Evolutionary conservation across 1,140 invertebrate genomes (phyloP).

Genomic region (Helicoverpa armigera): DNA sequence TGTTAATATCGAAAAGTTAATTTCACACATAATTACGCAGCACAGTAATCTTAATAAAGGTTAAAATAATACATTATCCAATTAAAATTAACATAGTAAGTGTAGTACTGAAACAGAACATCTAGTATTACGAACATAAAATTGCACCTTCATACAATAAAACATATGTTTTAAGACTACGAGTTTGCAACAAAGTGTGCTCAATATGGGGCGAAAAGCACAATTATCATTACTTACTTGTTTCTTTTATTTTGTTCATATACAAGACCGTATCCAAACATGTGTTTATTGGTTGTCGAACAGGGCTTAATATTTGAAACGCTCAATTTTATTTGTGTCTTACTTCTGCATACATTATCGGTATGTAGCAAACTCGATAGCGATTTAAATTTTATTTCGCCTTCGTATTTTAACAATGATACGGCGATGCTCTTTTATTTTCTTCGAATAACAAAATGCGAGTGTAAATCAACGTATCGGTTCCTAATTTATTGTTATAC

Average conservation of each 20-base stretch:
- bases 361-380: conserved; percentile 17
- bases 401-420: conserved; percentile 38
- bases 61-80: conserved; percentile 14
- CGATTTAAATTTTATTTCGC: conserved; percentile 41
- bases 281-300: conserved; percentile 42
- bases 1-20: conserved; percentile 43
- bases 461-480: conserved; percentile 18
- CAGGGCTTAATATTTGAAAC: conserved; percentile 38
- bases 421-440: conserved; percentile 17
- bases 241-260: conserved; percentile 22
- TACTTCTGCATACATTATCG: conserved; percentile 28
- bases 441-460: conserved; percentile 13
- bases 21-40: conserved; percentile 42
- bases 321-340: conserved; percentile 25
- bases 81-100: conserved; percentile 29
- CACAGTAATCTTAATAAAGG: conserved; percentile 25
- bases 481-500: conserved; percentile 28
- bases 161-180: conserved; percentile 20
- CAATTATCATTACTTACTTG: background rate
- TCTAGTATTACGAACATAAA: background rate
- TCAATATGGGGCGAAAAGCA: background rate
- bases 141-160: conserved; percentile 10
- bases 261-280: conserved; percentile 20
- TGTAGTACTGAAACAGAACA: background rate
- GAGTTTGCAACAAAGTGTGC: conserved; percentile 6